Conservation (phyloP, 2,888 invertebrate genomes). For the Erebia epiphron region DNA sequence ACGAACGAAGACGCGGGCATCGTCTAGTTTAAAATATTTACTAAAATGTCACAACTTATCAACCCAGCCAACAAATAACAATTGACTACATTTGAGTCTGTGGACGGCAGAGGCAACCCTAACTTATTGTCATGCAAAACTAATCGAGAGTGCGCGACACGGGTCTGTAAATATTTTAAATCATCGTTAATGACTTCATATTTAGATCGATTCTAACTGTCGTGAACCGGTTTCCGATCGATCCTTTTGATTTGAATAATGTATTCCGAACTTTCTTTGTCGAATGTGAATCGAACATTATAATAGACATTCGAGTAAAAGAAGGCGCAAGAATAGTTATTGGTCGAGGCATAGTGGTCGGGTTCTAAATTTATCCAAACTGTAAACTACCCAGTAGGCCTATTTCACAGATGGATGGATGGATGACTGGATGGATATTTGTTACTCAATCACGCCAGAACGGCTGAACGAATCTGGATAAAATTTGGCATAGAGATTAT, state of each 20-base stretch:
- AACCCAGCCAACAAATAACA: neutral
- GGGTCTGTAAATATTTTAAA: conserved; percentile 71
- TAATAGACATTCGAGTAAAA: too few species aligned
- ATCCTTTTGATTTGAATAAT: conserved; percentile 38
- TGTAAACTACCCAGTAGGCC: neutral
- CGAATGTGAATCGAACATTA: conserved; percentile 21
- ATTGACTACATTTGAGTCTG: neutral
- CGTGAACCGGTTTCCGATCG: conserved; percentile 57
- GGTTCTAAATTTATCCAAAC: neutral
- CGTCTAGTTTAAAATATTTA: too few species aligned
- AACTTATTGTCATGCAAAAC: conserved; percentile 70
- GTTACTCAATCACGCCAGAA: too few species aligned
- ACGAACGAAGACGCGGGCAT: too few species aligned
- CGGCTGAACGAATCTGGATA: too few species aligned
- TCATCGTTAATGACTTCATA: conserved; percentile 50
- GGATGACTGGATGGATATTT: too few species aligned
- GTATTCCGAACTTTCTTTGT: conserved; percentile 29
- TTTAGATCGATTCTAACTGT: conserved; percentile 45
- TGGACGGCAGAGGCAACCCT: conserved; percentile 2
- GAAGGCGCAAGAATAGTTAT: too few species aligned
- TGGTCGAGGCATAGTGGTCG: too few species aligned
- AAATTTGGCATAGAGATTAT: too few species aligned
- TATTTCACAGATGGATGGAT: neutral
- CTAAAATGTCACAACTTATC: neutral
- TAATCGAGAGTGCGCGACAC: conserved; percentile 53